Evolutionary conservation across 2,797 vertebrate genomes (phyloP).

Genomic region (Chelon labrosus): DNA sequence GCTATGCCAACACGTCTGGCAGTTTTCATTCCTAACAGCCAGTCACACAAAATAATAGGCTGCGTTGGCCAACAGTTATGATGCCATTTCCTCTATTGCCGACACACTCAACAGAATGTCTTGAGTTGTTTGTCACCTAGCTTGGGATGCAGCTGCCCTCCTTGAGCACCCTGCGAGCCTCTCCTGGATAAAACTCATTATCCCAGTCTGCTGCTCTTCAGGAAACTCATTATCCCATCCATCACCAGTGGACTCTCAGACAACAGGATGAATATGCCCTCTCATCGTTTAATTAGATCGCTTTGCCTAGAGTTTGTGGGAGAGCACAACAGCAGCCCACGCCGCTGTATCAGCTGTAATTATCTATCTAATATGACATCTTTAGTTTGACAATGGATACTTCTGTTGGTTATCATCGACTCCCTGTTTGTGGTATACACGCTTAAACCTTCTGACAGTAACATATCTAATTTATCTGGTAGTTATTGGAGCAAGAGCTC

Average conservation of each 20-base stretch:
- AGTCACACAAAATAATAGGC: conserved; percentile 76
- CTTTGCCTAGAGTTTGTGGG: conserved; percentile 75
- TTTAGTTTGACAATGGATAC: conserved; percentile 76
- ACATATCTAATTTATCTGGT: conserved; percentile 17
- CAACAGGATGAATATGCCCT: conserved; percentile 77
- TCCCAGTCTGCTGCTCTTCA: conserved; percentile 85
- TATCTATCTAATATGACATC: conserved; percentile 83
- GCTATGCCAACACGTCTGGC: conserved; percentile 69
- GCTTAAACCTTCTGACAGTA: conserved; percentile 43
- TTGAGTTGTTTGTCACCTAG: conserved; percentile 81
- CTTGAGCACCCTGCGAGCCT: conserved; percentile 73
- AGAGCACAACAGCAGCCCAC: conserved; percentile 72
- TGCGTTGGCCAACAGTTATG: conserved; percentile 69
- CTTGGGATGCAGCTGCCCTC: conserved; percentile 68
- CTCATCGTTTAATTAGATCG: conserved; percentile 86
- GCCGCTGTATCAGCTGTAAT: conserved; percentile 75
- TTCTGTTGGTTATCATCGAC: conserved; percentile 64
- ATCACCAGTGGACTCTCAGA: conserved; percentile 78
- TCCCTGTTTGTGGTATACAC: conserved; percentile 39
- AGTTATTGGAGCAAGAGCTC: not conserved
- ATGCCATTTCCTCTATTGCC: conserved; percentile 72
- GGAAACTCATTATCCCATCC: conserved; percentile 87
- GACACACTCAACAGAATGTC: conserved; percentile 64
- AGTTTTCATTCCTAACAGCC: conserved; percentile 72
- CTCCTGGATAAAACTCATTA: conserved; percentile 87